phyloP scores from a whole-genome alignment of 2,797 vertebrate genomes.

The Eidolon dupreanum region DNA sequence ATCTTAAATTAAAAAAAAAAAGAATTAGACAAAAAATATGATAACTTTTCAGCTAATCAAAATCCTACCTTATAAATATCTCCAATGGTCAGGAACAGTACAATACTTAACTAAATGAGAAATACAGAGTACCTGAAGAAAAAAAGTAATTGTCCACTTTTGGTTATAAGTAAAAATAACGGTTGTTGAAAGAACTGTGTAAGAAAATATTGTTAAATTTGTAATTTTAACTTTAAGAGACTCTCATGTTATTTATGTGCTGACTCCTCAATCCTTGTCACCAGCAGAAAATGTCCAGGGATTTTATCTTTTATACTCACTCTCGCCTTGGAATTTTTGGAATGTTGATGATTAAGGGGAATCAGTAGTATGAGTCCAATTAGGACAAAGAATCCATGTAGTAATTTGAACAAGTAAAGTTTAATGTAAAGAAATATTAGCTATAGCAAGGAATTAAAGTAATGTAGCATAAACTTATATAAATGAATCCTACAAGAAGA shows the following conservation, averaged over 20 bases:
- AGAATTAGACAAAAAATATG: not conserved
- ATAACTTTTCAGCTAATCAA: not conserved
- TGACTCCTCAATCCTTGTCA: not conserved
- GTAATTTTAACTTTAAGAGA: slow-evolving; percentile 3
- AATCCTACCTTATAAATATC: not conserved
- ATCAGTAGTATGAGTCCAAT: not conserved
- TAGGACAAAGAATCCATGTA: not conserved
- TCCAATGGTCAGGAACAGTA: not conserved
- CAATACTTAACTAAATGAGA: not conserved
- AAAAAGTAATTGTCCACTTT: not conserved
- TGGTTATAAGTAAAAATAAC: not conserved
- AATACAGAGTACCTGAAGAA: not conserved
- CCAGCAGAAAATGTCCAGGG: not conserved
- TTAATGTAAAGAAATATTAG: not conserved
- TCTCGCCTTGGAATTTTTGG: not conserved
- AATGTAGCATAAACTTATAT: not conserved
- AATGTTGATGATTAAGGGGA: not conserved
- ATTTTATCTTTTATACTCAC: not conserved
- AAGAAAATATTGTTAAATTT: not conserved
- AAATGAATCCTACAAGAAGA: not conserved
- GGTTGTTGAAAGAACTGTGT: not conserved
- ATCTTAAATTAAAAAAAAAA: not conserved
- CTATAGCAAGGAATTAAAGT: not conserved
- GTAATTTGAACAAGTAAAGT: not conserved
- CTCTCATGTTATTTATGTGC: not conserved